These are phyloP conservation scores for Callinectes sapidus DNA, from an alignment of 2,888 invertebrate genomes.

Conservation along the genomic window DNA sequence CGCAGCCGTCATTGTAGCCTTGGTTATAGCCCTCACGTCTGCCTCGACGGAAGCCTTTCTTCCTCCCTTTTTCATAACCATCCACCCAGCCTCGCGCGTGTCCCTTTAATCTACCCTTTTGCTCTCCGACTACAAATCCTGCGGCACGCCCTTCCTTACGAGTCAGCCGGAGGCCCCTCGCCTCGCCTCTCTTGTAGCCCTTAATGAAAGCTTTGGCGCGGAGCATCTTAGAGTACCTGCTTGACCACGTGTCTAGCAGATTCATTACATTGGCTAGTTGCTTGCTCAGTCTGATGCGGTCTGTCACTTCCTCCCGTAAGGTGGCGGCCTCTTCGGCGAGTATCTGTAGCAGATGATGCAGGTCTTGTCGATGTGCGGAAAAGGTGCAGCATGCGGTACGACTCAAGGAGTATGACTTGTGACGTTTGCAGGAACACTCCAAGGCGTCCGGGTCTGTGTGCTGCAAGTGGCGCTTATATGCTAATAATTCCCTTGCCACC, in stretches of 20 bases:
- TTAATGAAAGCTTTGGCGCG: background rate
- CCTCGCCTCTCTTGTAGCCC: background rate
- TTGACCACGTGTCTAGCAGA: background rate
- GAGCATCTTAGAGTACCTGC: background rate
- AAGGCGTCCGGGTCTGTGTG: background rate
- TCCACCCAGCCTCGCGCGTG: background rate
- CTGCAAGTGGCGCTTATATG: background rate
- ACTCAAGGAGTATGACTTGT: background rate
- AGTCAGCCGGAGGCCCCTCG: background rate
- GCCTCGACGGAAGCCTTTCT: background rate
- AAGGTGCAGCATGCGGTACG: background rate
- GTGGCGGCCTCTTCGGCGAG: background rate
- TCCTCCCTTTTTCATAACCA: background rate
- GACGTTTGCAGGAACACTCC: background rate
- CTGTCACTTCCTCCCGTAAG: background rate
- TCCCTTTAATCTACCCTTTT: background rate
- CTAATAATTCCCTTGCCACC: background rate
- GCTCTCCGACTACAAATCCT: background rate
- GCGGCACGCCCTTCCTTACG: background rate
- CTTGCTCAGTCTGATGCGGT: background rate
- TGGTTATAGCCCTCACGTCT: background rate
- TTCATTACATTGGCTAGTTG: background rate
- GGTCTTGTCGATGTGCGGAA: background rate
- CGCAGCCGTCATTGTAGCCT: slow-evolving; percentile 3
- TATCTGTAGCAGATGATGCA: background rate